Conservation (phyloP, 2,888 invertebrate species). For the Aricia artaxerxes region DNA sequence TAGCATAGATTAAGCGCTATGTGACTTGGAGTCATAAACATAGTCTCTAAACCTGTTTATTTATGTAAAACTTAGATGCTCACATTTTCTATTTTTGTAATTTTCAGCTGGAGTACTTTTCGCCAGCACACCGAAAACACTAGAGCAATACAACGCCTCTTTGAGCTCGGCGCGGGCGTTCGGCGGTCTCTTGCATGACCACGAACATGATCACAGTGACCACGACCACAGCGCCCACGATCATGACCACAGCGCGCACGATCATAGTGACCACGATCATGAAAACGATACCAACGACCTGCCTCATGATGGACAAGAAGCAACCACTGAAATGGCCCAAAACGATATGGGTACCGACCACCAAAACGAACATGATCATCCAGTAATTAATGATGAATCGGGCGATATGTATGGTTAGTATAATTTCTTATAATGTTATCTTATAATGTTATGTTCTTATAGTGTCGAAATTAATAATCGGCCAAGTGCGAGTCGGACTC, state of each 20-base stretch:
- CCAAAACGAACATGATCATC: constrained; percentile 47
- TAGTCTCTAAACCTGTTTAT: not conserved
- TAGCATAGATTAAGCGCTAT: too few relatives aligned
- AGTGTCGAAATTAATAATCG: too few relatives aligned
- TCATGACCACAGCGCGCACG: constrained; percentile 46
- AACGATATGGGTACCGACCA: constrained; percentile 51
- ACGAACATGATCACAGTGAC: constrained; percentile 41
- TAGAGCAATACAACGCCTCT: constrained; percentile 74
- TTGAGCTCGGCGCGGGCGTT: constrained; percentile 82
- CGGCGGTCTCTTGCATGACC: constrained; percentile 66
- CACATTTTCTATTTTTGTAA: not conserved
- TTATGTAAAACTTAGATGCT: not conserved
- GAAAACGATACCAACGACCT: constrained; percentile 39
- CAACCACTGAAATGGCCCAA: constrained; percentile 39
- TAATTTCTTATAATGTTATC: not conserved
- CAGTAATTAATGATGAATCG: constrained; percentile 56
- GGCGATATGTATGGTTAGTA: constrained; percentile 81
- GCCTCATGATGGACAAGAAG: constrained; percentile 38
- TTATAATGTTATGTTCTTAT: not conserved
- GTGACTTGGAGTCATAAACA: too few relatives aligned
- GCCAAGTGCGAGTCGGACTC: too few relatives aligned
- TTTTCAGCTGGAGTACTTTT: constrained; percentile 84
- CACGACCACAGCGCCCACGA: constrained; percentile 43
- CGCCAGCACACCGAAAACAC: constrained; percentile 81
- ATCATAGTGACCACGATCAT: constrained; percentile 40